Evolutionary conservation across 2,888 invertebrate species (phyloP).

Genomic region (Mycogona germanica): DNA sequence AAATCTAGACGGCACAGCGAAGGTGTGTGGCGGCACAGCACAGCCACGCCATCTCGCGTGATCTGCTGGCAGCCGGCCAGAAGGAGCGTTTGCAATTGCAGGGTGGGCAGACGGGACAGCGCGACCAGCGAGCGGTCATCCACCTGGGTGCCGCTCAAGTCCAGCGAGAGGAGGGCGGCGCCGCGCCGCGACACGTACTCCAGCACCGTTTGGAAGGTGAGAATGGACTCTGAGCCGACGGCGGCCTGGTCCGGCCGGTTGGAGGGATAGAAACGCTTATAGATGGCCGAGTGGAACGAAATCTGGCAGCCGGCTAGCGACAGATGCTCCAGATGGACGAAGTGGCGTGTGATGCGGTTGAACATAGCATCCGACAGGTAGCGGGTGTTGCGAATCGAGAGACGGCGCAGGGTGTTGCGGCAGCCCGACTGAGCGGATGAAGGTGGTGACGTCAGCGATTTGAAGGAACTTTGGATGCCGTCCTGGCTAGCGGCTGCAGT

Average conservation of each 20-base stretch:
- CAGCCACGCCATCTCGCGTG: background rate
- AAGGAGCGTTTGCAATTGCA: conserved; percentile 42
- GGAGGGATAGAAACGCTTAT: conserved; percentile 51
- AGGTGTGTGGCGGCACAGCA: background rate
- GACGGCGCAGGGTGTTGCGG: conserved; percentile 40
- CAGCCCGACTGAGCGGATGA: too few species aligned
- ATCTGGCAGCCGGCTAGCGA: conserved; percentile 54
- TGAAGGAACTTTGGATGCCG: background rate
- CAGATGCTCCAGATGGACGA: conserved; percentile 46
- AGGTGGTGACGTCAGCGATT: background rate
- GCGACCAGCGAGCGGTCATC: conserved; percentile 47
- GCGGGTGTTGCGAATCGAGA: conserved; percentile 52
- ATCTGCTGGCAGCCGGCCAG: conserved; percentile 47
- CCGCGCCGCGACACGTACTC: conserved; percentile 45
- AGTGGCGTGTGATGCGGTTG: conserved; percentile 47
- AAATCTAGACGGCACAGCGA: background rate
- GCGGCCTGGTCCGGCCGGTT: conserved; percentile 17
- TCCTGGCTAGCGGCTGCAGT: conserved; percentile 33
- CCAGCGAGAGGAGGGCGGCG: conserved; percentile 43
- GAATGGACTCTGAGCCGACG: conserved; percentile 48
- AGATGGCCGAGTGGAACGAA: conserved; percentile 54
- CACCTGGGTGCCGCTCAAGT: conserved; percentile 54
- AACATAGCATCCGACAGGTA: conserved; percentile 63
- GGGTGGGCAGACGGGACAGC: conserved; percentile 42
- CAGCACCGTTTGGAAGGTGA: conserved; percentile 54